Base-by-base conservation (phyloP, 2,797 vertebrate species). In the Acanthopagrus latus region DNA sequence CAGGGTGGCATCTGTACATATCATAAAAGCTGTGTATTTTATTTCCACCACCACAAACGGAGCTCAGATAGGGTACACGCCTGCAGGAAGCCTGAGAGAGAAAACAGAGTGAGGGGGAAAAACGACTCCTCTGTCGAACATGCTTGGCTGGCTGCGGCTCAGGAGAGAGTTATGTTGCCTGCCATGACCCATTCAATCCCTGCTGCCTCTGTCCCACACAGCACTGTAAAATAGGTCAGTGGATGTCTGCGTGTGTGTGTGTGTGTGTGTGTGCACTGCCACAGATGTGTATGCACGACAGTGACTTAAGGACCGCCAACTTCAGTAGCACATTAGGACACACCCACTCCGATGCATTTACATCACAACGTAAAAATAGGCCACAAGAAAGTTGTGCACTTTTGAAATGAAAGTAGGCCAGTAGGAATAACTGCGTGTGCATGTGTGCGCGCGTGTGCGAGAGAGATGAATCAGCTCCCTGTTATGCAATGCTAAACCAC, bases 361-460 rank as follows among this genome's bases (percentile, higher is more conserved):
- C 55, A 76, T 81, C 79, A 78, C 27, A 54, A 47, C 9, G 38
- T 69, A 71, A 77, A 91, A 91, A 86, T 88, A 88, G 91, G 82
- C 60, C 87, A 84, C 27, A 84, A 79, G 64, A 81, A 91, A 89
- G 77, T 78, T 86, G 73, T 74, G 66, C 51, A 71, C 60, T 72
- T 71, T 20, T 55, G 66, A 85, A 85, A 79, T 82, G 72, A 91
- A 93, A 91, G 86, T 91, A 93, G 92, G 93, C 78, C 90, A 93
- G 56, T 47, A 64, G 82, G 82, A 89, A 82, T 76, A 76, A 66
- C 74, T 81, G 11, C 52, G 52, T 60, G 51, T 62, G 64, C 47
- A 68, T 48, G 33, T 54, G 50, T 65, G 63, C 33, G 48, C 33
- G 21, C 51, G 48, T 64, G 60, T 60, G 41, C 0, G 7, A n/a